Percentiles rank a stretch among this genome's conserved stretches.
Conservation (phyloP, 1,140 invertebrate genomes). For the Drosophila subpulchrella region DNA sequence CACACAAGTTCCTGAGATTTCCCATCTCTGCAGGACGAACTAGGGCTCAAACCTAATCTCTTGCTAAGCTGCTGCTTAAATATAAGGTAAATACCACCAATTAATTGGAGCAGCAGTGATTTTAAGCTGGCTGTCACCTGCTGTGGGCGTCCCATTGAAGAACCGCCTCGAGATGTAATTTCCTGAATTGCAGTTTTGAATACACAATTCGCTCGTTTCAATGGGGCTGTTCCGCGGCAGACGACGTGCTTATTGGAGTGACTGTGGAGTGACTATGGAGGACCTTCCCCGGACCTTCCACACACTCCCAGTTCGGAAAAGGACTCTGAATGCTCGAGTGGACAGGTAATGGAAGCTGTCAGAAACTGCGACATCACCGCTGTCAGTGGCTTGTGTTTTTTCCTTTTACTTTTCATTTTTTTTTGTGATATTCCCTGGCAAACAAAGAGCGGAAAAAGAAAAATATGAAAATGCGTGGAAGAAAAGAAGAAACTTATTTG, state of each 20-base stretch:
- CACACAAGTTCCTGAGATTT: slow-evolving; percentile 1
- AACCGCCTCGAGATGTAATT: slow-evolving; percentile 59
- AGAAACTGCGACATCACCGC: slow-evolving; percentile 51
- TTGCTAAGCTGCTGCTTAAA: slow-evolving; percentile 19
- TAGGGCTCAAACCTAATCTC: slow-evolving; percentile 7
- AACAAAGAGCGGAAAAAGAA: slow-evolving; percentile 30
- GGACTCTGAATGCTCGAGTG: slow-evolving; percentile 47
- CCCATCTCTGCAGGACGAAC: not conserved
- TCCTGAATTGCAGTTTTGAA: slow-evolving; percentile 66
- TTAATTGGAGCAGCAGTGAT: slow-evolving; percentile 51
- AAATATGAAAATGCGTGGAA: slow-evolving; percentile 54
- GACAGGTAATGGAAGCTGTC: slow-evolving; percentile 60
- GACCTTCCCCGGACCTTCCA: not conserved
- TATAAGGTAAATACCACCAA: slow-evolving; percentile 38
- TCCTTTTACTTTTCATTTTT: not conserved
- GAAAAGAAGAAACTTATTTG: slow-evolving; percentile 39
- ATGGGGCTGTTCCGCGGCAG: slow-evolving; percentile 34
- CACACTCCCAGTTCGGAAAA: slow-evolving; percentile 14
- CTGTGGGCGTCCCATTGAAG: not conserved
- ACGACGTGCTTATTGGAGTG: slow-evolving; percentile 50
- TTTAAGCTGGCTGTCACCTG: slow-evolving; percentile 57
- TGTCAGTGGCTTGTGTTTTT: slow-evolving; percentile 35
- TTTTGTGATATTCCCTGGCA: slow-evolving; percentile 12
- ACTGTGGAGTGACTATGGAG: not conserved
- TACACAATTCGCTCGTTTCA: slow-evolving; percentile 53